These are phyloP conservation scores for Cephus spinipes DNA, from an alignment of 2,888 invertebrate genomes.

Conservation along the genomic window DNA sequence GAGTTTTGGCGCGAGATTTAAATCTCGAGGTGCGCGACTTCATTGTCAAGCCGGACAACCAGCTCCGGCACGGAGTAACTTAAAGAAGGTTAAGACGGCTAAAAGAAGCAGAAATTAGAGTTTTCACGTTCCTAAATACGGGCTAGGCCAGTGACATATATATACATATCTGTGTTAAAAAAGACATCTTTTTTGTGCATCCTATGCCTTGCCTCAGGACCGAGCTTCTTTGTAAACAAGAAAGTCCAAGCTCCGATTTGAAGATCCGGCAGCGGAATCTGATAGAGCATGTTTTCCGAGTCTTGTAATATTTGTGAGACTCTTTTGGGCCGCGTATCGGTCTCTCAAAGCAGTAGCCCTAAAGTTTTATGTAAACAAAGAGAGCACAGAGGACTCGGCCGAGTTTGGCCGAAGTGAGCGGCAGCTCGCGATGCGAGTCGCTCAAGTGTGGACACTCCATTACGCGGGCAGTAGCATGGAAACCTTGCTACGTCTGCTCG, in stretches of 20 bases:
- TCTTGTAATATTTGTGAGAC: conserved; percentile 36
- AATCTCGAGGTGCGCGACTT: neutral
- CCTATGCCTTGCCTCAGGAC: neutral
- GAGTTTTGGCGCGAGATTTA: conserved; percentile 9
- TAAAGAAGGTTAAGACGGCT: neutral
- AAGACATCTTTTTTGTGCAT: conserved; percentile 23
- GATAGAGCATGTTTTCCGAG: conserved; percentile 16
- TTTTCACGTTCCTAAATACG: neutral
- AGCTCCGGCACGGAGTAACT: neutral
- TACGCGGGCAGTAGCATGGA: conserved; percentile 45
- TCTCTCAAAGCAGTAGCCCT: conserved; percentile 40
- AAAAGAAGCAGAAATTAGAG: neutral
- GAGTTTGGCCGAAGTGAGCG: neutral
- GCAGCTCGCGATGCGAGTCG: conserved; percentile 11
- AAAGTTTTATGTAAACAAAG: conserved; percentile 43
- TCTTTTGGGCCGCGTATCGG: conserved; percentile 36
- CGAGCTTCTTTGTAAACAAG: neutral
- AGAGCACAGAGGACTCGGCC: neutral
- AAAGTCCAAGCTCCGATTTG: neutral
- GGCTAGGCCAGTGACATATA: neutral
- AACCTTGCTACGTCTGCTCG: conserved; percentile 13
- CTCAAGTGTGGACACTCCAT: conserved; percentile 45
- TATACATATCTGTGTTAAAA: conserved; percentile 12
- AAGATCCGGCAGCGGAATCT: neutral
- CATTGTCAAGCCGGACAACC: neutral